These are phyloP conservation scores for Hemichromis elongatus DNA, from an alignment of 2,113 vertebrate genomes.

Conservation along the genomic window DNA sequence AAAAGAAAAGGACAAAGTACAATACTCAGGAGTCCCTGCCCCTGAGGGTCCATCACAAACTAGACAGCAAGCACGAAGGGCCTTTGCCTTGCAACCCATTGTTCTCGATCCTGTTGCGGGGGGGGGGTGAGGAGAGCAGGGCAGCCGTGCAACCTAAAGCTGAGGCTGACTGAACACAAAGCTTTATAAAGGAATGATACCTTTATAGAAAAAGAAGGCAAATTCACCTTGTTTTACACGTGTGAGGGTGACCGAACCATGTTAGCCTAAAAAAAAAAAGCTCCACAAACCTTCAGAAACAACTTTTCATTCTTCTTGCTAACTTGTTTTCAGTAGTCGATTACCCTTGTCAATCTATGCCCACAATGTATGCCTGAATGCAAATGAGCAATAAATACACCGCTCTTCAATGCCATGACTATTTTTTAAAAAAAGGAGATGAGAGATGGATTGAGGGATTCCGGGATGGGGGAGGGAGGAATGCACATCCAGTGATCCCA, in stretches of 20 bases:
- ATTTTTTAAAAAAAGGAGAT: conserved; percentile 5
- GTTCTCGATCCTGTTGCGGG: conserved; percentile 9
- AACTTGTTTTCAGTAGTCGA: neutral
- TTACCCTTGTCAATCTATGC: neutral
- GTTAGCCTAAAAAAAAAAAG: neutral
- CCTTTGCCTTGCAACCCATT: conserved; percentile 38
- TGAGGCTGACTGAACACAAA: neutral
- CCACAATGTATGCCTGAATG: neutral
- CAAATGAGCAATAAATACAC: neutral
- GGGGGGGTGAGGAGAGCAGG: neutral
- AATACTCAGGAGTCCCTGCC: conserved; percentile 29
- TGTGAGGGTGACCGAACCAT: neutral
- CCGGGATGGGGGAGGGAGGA: conserved; percentile 38
- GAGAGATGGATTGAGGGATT: neutral
- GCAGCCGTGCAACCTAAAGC: neutral
- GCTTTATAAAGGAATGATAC: neutral
- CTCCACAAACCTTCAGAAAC: neutral
- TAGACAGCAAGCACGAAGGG: conserved; percentile 32
- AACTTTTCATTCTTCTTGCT: neutral
- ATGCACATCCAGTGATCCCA: conserved; percentile 61
- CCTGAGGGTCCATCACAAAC: conserved; percentile 39
- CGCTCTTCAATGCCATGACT: neutral
- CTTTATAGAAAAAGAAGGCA: neutral
- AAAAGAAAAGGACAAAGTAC: neutral
- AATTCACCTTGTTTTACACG: neutral